Conservation (phyloP, 1,140 invertebrate genomes). For the Drosophila nigromelanica region DNA sequence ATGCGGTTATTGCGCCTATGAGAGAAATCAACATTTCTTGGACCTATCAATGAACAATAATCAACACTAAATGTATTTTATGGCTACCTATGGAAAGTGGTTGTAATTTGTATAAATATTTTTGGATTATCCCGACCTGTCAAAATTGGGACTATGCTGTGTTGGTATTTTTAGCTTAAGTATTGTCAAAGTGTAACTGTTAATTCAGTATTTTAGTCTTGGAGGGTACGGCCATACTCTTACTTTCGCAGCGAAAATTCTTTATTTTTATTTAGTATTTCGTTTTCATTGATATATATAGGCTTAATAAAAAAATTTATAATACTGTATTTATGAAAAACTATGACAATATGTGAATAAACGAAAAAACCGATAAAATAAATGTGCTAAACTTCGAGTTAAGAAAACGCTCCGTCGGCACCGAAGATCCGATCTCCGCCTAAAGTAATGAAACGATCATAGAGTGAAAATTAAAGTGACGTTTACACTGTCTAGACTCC, state of each 20-base stretch:
- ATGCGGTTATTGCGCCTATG: too few relatives aligned
- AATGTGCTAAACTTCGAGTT: slow-evolving; percentile 10
- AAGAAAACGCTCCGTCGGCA: slow-evolving; percentile 18
- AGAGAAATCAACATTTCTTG: too few relatives aligned
- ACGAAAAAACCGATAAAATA: not conserved
- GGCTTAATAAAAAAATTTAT: slow-evolving; percentile 23
- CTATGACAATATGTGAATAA: slow-evolving; percentile 11
- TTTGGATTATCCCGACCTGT: not conserved
- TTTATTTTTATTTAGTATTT: slow-evolving; percentile 51
- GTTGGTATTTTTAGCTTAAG: slow-evolving; percentile 18
- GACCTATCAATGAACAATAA: not conserved
- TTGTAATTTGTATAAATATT: not conserved
- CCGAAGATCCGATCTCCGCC: slow-evolving; percentile 44
- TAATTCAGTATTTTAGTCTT: slow-evolving; percentile 32
- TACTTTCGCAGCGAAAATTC: slow-evolving; percentile 43
- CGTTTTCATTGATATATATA: slow-evolving; percentile 24
- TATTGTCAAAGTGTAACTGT: not conserved
- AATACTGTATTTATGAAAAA: slow-evolving; percentile 4
- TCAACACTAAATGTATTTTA: not conserved
- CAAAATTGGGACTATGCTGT: not conserved
- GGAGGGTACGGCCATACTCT: slow-evolving; percentile 28
- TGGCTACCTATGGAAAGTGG: not conserved
- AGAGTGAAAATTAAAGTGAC: slow-evolving; percentile 60
- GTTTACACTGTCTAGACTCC: slow-evolving; percentile 54
- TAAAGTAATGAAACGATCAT: slow-evolving; percentile 48